These are phyloP conservation scores for Sprattus sprattus DNA, from an alignment of 2,113 vertebrate species.

Conservation along the genomic window DNA sequence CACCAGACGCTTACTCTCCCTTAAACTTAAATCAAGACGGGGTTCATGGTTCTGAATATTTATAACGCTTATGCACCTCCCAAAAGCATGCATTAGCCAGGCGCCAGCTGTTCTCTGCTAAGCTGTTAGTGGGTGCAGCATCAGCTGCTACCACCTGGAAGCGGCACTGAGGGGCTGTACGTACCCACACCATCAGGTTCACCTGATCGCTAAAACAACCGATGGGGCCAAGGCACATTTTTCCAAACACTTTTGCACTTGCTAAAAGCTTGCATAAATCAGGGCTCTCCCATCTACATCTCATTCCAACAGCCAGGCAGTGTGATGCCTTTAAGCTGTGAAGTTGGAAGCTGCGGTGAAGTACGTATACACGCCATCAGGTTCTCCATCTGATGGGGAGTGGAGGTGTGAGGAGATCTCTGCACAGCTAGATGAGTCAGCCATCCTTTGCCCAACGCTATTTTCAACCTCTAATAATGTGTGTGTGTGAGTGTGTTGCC, in stretches of 20 bases:
- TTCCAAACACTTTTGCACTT: conserved; percentile 3
- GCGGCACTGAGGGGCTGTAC: neutral
- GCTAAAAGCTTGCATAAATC: neutral
- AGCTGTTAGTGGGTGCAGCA: neutral
- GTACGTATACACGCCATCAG: conserved; percentile 29
- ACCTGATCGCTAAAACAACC: neutral
- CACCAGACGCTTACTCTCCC: neutral
- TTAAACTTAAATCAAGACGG: neutral
- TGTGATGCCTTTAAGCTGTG: neutral
- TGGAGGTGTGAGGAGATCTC: conserved; percentile 47
- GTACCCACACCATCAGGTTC: neutral
- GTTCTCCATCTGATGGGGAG: conserved; percentile 38
- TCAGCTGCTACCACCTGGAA: neutral
- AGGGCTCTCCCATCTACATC: neutral
- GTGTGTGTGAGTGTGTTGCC: neutral
- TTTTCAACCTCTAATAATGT: conserved; percentile 36
- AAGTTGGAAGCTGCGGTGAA: conserved; percentile 16
- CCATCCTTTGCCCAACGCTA: conserved; percentile 38
- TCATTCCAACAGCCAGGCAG: neutral
- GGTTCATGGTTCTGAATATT: neutral
- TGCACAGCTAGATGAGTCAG: conserved; percentile 47
- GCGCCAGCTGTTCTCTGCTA: neutral
- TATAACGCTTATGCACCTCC: neutral
- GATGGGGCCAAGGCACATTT: neutral
- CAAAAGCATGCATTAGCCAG: neutral